Conservation (phyloP, 2,888 invertebrate species). For the Lapara coniferarum region DNA sequence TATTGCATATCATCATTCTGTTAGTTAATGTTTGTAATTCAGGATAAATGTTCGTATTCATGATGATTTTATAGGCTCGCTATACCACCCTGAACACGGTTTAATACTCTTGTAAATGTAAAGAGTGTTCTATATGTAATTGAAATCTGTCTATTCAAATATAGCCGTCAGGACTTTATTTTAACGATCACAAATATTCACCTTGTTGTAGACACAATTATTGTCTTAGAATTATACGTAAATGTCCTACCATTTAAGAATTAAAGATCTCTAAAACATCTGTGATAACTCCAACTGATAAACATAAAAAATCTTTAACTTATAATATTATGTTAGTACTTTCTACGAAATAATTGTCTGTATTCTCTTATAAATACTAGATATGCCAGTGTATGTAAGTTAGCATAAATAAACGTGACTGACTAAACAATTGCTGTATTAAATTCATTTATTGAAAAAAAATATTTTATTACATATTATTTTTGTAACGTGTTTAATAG, state of each 20-base stretch:
- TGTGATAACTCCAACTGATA: constrained; percentile 81
- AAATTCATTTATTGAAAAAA: constrained; percentile 33
- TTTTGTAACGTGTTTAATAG: no score
- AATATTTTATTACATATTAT: no score
- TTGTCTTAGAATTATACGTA: constrained; percentile 26
- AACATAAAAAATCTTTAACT: constrained; percentile 71
- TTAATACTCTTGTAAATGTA: background rate
- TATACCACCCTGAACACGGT: background rate
- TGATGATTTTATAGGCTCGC: background rate
- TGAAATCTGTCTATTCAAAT: background rate
- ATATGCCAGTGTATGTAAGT: constrained; percentile 15
- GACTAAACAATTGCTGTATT: constrained; percentile 68
- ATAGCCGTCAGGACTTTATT: background rate
- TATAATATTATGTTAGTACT: constrained; percentile 64
- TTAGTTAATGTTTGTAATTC: constrained; percentile 7
- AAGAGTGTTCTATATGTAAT: background rate
- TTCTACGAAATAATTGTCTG: constrained; percentile 54
- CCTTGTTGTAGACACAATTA: constrained; percentile 18
- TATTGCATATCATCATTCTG: constrained; percentile 26
- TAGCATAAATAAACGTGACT: constrained; percentile 51
- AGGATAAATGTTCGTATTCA: background rate
- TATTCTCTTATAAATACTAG: constrained; percentile 50
- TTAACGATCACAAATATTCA: background rate
- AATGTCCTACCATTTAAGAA: constrained; percentile 74
- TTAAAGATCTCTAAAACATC: constrained; percentile 81